Percentiles rank a stretch among this genome's conserved stretches.
Evolutionary conservation across 2,888 invertebrate species (phyloP).

Genomic region (Rotaria macrura): DNA sequence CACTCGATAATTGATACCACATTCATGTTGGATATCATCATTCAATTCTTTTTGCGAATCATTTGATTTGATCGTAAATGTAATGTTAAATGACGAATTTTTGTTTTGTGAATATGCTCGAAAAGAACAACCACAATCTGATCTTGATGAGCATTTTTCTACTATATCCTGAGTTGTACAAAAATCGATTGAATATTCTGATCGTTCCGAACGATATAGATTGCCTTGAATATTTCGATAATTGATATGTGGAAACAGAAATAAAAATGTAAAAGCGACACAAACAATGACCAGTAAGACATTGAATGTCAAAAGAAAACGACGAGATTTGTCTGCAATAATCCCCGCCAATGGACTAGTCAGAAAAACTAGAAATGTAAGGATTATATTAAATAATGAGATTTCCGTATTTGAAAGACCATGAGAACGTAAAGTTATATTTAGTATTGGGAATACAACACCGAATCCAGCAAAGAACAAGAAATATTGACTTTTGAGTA

Average conservation of each 20-base stretch:
- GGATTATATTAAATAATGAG: not conserved
- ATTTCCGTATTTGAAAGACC: not conserved
- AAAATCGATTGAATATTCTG: not conserved
- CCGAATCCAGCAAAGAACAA: not conserved
- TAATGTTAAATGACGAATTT: not conserved
- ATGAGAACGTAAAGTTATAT: not conserved
- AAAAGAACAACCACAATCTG: not conserved
- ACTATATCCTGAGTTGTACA: not conserved
- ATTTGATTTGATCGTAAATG: not conserved
- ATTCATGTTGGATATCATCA: not conserved
- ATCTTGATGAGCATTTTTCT: not conserved
- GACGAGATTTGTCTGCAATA: not conserved
- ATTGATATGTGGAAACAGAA: not conserved
- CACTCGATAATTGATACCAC: not conserved
- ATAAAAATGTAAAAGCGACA: not conserved
- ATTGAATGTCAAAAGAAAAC: not conserved
- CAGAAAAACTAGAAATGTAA: not conserved
- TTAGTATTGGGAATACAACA: not conserved
- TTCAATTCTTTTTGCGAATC: not conserved
- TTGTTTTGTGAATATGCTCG: not conserved
- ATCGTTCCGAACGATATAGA: not conserved
- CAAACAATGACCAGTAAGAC: not conserved
- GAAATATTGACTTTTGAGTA: slow-evolving; percentile 8
- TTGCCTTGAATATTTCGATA: not conserved
- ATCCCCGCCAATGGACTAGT: not conserved